phyloP scores from a whole-genome alignment of 1,140 invertebrate genomes.

The Pogonognathellus flavescens region DNA sequence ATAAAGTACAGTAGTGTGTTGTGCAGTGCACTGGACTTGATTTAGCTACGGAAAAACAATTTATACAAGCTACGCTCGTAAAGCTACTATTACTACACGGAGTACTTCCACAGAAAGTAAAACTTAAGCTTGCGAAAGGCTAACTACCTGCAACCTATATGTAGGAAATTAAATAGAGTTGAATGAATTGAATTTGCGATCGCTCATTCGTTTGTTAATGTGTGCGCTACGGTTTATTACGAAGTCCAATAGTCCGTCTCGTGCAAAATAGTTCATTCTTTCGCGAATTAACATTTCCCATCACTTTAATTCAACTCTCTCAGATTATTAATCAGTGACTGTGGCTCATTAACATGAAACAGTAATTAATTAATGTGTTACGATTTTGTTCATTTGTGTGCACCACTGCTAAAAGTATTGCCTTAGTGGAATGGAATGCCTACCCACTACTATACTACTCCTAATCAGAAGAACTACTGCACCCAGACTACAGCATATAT shows the following conservation, averaged over 20 bases:
- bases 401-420: no score
- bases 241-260: not conserved
- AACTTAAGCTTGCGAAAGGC: no score
- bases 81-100: no score
- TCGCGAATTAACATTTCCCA: conserved; percentile 19
- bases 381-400: not conserved
- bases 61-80: no score
- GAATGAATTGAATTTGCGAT: conserved; percentile 20
- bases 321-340: conserved; percentile 32
- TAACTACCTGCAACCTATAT: not conserved
- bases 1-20: no score
- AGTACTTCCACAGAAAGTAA: no score
- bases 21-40: no score
- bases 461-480: no score
- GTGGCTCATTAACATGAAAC: conserved; percentile 35
- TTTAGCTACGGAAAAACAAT: no score
- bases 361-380: conserved; percentile 37
- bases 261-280: not conserved
- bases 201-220: not conserved
- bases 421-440: no score
- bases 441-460: no score
- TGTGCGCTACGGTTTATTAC: not conserved
- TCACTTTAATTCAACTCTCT: not conserved
- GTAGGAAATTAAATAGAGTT: not conserved
- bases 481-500: no score